Conservation (phyloP, 2,113 vertebrate genomes). For the Lasiurus cinereus region DNA sequence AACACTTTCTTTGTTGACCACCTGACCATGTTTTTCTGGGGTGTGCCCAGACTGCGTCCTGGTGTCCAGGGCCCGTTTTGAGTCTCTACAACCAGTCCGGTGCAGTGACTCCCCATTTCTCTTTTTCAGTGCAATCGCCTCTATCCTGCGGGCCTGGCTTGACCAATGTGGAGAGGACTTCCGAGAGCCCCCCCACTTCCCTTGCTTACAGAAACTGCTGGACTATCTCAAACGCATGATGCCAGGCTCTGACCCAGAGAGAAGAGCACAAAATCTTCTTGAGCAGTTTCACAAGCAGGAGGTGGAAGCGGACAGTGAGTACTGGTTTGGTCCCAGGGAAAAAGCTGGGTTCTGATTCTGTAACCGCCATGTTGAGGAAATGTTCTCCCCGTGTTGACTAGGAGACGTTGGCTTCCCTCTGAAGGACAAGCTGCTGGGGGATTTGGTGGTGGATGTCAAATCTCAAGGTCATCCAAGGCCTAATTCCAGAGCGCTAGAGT, state of each 20-base stretch:
- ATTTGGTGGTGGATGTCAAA: not conserved
- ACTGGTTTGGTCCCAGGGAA: not conserved
- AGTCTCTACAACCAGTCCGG: too few species aligned
- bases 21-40: not conserved
- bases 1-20: not conserved
- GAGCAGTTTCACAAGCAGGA: conserved; percentile 94
- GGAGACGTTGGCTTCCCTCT: not conserved
- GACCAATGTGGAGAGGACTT: conserved; percentile 97
- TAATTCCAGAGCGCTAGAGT: not conserved
- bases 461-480: not conserved
- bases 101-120: not conserved
- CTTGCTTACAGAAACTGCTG: conserved; percentile 91
- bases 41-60: accelerated
- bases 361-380: accelerated
- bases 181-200: conserved; percentile 93
- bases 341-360: not conserved
- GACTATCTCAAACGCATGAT: conserved; percentile 91
- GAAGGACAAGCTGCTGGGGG: not conserved
- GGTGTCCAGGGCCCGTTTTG: not conserved
- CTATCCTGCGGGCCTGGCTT: conserved; percentile 95
- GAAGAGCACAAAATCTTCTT: conserved; percentile 92
- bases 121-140: conserved; percentile 91
- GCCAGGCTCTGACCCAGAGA: conserved; percentile 92
- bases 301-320: conserved; percentile 89
- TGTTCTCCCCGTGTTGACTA: accelerated